Conservation (phyloP, 2,888 invertebrate genomes). For the Protophormia terraenovae region DNA sequence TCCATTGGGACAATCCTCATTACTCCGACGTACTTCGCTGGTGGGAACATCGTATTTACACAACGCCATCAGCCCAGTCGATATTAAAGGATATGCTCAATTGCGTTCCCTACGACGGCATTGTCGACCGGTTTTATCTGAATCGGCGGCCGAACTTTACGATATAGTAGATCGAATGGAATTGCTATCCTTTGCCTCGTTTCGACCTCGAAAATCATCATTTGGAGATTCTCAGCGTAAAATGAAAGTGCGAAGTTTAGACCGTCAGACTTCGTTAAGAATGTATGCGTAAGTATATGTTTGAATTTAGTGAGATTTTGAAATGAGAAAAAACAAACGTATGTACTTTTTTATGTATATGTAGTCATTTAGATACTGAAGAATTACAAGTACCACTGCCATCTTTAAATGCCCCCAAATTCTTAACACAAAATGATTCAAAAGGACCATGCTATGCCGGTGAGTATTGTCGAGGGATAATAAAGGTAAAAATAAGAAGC, state of each 20-base stretch:
- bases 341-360: not conserved
- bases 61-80: conserved; percentile 86
- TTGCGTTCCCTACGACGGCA: conserved; percentile 86
- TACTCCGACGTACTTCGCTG: conserved; percentile 76
- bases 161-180: conserved; percentile 81
- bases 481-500: not conserved
- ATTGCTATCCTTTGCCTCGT: conserved; percentile 69
- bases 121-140: conserved; percentile 86
- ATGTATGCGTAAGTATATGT: conserved; percentile 75
- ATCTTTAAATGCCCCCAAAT: conserved; percentile 78
- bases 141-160: conserved; percentile 84
- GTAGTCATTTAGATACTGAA: conserved; percentile 75
- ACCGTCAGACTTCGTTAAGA: conserved; percentile 77
- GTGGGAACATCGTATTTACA: conserved; percentile 76
- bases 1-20: conserved; percentile 71
- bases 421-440: conserved; percentile 77
- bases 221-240: conserved; percentile 78
- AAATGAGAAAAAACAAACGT: not conserved
- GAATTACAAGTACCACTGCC: conserved; percentile 78
- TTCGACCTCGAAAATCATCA: conserved; percentile 75
- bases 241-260: conserved; percentile 79
- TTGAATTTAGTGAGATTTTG: not conserved
- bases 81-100: conserved; percentile 89
- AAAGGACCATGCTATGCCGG: conserved; percentile 81
- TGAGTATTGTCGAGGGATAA: conserved; percentile 55